These are phyloP conservation scores for Himalopsyche japonica DNA, from an alignment of 2,888 invertebrate genomes.

Conservation along the genomic window DNA sequence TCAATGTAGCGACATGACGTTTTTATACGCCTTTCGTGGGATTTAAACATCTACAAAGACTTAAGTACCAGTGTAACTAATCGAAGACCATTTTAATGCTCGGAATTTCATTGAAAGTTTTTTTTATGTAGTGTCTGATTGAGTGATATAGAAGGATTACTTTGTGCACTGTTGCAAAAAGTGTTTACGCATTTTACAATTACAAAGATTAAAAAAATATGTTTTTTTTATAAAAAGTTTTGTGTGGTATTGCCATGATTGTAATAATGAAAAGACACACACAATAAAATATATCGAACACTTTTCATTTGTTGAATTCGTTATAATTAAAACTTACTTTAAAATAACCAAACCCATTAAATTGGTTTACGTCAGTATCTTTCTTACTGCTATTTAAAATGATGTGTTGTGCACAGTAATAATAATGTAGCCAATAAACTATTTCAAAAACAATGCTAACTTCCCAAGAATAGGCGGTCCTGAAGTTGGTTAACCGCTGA, in stretches of 20 bases:
- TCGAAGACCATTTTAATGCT: not conserved
- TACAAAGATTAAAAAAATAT: too few species aligned
- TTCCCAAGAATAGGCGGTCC: not conserved
- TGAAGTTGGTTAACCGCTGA: not conserved
- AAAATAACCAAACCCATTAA: too few species aligned
- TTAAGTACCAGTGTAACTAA: not conserved
- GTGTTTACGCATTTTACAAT: too few species aligned
- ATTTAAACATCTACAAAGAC: constrained; percentile 7
- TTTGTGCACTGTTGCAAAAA: not conserved
- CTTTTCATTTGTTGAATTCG: too few species aligned
- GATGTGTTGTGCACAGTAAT: too few species aligned
- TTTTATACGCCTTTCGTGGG: constrained; percentile 13
- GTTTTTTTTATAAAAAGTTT: too few species aligned
- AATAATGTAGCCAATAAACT: not conserved
- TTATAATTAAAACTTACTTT: too few species aligned
- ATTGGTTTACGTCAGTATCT: too few species aligned
- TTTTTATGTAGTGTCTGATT: not conserved
- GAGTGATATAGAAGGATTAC: not conserved
- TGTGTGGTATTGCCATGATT: too few species aligned
- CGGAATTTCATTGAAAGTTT: not conserved
- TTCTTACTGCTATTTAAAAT: too few species aligned
- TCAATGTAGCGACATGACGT: constrained; percentile 14
- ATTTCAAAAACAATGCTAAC: not conserved
- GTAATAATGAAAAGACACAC: too few species aligned
- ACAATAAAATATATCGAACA: too few species aligned